Evolutionary conservation across 2,888 invertebrate species (phyloP), one percentile per base, ranked within the genome.

Genomic region (Auanema freiburgensis): DNA sequence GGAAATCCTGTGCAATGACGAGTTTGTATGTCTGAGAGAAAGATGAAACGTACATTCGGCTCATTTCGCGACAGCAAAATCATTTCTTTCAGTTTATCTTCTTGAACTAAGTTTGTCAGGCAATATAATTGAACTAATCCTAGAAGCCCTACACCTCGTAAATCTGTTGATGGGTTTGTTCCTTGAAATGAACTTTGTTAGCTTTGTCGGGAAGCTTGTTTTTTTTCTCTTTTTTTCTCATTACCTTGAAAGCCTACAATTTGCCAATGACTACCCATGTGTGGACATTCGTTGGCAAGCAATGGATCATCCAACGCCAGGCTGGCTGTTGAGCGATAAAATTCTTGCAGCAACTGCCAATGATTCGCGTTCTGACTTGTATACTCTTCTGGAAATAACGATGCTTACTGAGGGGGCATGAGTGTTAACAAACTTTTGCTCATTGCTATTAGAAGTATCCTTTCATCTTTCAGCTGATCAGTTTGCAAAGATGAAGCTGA

Each of bases 41-140:
- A 11, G 33, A 44, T 49, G 24, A 18, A 46, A 42, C 65, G 50
- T 23, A 73, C 73, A 58, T 64, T 66, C 0, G 69, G 71, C 51
- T 71, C 71, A 12, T 62, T 54, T 12, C 65, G 63, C 5, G 73
- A 69, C 14, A 74, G 43, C 24, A 59, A 49, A 1, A 74, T 66
- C 23, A 71, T 66, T 14, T 65, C 57, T 44, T 60, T 59, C 14
- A 71, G 59, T 10, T 66, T 50, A 10, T 64, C 57, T 10, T 56
- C 50, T 0, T 52, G 52, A 11, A 69, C 41, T 41, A 40, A 57
- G 16, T 63, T 57, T 1, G 66, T 61, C 41, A 69, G 67, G 12
- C 61, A 62, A 50, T 69, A 67, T 46, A 74, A 63, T 59, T 74
- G 73, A 1, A 74, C 56, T n/a, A 74, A 60, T 11, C 67, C 71